These are phyloP conservation scores for Siniperca undulata DNA, from an alignment of 2,797 vertebrate genomes.

Conservation along the genomic window DNA sequence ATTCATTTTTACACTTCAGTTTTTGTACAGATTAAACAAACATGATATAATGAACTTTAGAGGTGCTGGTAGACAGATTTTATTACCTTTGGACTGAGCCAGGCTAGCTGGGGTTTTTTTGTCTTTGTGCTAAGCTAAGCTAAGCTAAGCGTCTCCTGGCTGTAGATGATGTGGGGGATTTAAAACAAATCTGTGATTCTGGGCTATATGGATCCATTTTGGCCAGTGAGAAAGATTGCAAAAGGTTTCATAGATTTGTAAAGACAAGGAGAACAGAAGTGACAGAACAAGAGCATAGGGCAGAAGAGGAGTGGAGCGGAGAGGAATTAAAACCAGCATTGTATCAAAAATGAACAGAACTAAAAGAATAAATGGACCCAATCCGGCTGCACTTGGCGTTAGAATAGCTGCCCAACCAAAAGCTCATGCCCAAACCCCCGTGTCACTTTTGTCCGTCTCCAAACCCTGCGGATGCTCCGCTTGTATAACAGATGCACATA, in stretches of 20 bases:
- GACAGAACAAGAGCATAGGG: conserved; percentile 26
- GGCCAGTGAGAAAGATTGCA: conserved; percentile 17
- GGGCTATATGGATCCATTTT: not conserved
- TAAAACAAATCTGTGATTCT: not conserved
- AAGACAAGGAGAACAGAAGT: conserved; percentile 26
- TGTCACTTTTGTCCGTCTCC: conserved; percentile 77
- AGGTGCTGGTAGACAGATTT: not conserved
- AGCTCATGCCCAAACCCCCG: conserved; percentile 69
- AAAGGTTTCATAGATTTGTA: conserved; percentile 17
- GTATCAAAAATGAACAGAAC: conserved; percentile 49
- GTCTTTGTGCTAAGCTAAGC: not conserved
- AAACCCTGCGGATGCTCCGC: conserved; percentile 80
- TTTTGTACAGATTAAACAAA: not conserved
- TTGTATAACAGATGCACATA: conserved; percentile 81
- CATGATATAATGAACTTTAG: not conserved
- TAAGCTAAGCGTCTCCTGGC: not conserved
- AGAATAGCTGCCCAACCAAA: conserved; percentile 72
- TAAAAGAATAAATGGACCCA: conserved; percentile 73
- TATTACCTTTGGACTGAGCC: not conserved
- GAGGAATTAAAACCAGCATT: conserved; percentile 56
- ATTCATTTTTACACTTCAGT: not conserved
- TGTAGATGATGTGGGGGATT: not conserved
- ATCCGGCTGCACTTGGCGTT: conserved; percentile 71
- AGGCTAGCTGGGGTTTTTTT: not conserved
- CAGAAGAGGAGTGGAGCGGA: conserved; percentile 38